Conservation (phyloP, 2,888 invertebrate genomes). For the Pristionchus exspectatus region DNA sequence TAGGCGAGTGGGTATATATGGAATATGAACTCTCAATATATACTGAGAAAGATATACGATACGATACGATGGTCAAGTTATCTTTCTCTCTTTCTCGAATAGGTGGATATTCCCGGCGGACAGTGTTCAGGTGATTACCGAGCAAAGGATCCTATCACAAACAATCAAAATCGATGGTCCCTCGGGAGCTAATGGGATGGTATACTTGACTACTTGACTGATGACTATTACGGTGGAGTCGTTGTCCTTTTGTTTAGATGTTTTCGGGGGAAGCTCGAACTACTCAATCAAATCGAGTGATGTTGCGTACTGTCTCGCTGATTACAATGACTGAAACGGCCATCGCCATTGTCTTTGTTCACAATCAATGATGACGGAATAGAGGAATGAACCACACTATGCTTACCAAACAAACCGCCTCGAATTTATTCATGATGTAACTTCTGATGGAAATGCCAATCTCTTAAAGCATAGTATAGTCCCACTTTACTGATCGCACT, state of each 20-base stretch:
- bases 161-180: background rate
- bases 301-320: constrained; percentile 29
- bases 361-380: background rate
- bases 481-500: background rate
- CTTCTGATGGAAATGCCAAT: background rate
- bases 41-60: background rate
- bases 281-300: constrained; percentile 13
- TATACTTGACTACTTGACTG: background rate
- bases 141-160: background rate
- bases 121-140: background rate
- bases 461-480: background rate
- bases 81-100: background rate
- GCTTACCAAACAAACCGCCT: background rate
- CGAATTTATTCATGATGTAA: background rate
- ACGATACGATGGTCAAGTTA: background rate
- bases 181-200: background rate
- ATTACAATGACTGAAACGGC: constrained; percentile 20
- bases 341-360: constrained; percentile 26
- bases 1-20: background rate
- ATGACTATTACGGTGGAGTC: constrained; percentile 22
- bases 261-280: constrained; percentile 13
- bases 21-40: background rate
- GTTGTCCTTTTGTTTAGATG: constrained; percentile 9
- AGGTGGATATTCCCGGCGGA: background rate
- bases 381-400: background rate